Base-by-base conservation (phyloP, 2,888 invertebrate genomes). In the Agriopis aurantiaria region DNA sequence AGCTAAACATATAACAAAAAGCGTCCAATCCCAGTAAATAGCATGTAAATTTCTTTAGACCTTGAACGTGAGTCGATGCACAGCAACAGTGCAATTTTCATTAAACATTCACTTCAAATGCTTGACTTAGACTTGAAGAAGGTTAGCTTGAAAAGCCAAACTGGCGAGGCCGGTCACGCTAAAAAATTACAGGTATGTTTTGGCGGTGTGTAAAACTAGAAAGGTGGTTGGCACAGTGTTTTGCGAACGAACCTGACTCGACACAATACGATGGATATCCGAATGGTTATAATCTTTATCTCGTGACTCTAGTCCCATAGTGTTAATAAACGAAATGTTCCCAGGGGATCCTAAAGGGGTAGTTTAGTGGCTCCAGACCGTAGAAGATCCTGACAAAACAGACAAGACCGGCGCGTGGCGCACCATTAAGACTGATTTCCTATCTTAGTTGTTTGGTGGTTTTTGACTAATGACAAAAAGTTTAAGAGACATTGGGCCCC, bases 1-100 rank as follows among this genome's bases (percentile, higher is more conserved):
- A n/a, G 40, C n/a, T 41, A 55, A 55, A 55, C n/a, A 33, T 6
- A 52, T 52, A 23, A 11, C 5, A 52, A 55, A 55, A 55, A 55
- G n/a, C 40, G 40, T 55, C 33, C 8, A 40, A 6, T 55, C 55
- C 40, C 55, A 8, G 17, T 55, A 55, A 8, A 33, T n/a, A 33
- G 8, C 5, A 33, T 8, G 40, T 14, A 3, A 33, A 12, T 33
- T n/a, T 33, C 5, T 33, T 52, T 7, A 2, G 23, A 12, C 12
- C 53, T 33, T 53, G n/a, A 55, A 40, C 6, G 8, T 5, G n/a
- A 33, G 7, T 17, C 14, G 9, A 48, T 12, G 8, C 14, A 14
- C 17, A 17, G n/a, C n/a, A 23, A 52, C 52, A 11, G 7, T 55
- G 40, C 40, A 55, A 55, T 40, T 55, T 55, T 55, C n/a, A 40